Base-by-base conservation (phyloP, 1,140 invertebrate species). In the Phenacoccus solenopsis region DNA sequence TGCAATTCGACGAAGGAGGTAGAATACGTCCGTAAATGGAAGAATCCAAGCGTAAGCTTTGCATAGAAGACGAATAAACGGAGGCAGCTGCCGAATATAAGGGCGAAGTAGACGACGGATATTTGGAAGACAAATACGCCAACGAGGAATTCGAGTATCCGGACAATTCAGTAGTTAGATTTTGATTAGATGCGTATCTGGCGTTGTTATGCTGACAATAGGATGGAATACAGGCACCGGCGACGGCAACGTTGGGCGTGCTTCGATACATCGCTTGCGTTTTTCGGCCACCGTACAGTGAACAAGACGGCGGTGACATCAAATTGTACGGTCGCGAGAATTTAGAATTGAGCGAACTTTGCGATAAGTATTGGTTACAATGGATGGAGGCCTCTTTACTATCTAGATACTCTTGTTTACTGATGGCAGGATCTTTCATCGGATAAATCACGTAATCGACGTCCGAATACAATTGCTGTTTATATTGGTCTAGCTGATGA, bases 391-490 rank as follows among this genome's bases (percentile, higher is more conserved):
- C 88, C 75, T 90, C 83, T 76, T 93, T 93, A 7, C 90, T 89
- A 74, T 93, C 91, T 73, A 92, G 83, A 78, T 94, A 94, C 76
- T 94, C 91, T 78, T 93, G 90, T 77, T 91, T 90, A 70, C 90
- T 93, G 21, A 93, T 84, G 0, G 89, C 87, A 22, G 91, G 90
- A 79, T 94, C 91, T 78, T 93, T 90, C 64, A 93, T 78, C 0
- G 91, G 91, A 75, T 93, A 94, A 76, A 93, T 90, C 0, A 93
- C 91, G 75, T 91, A 94, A 77, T 94, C 91, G 4, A 91, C 90
- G 74, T 93, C 91, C 35, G 90, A 93, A 73, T 91, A 91, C 20
- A 93, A 82, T 75, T 93, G 90, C 74, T 91, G 90, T 75, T 91
- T 88, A 74, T 91, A 93, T 72, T 90, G 87, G 73, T 90, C 88